These are phyloP conservation scores for Carassius gibelio DNA, from an alignment of 2,113 vertebrate species.

Conservation along the genomic window DNA sequence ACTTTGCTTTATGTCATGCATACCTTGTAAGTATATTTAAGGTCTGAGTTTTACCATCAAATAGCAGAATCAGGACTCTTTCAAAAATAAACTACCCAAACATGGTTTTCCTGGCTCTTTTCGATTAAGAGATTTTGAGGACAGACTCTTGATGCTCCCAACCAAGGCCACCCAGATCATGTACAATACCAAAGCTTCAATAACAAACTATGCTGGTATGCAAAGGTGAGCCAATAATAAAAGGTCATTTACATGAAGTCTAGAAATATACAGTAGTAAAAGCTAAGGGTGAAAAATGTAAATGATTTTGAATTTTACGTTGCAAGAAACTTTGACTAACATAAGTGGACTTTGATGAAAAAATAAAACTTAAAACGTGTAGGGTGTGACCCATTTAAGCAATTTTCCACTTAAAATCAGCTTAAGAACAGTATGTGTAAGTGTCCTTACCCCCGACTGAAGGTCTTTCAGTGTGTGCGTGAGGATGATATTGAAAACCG, in stretches of 20 bases:
- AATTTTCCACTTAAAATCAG: constrained; percentile 6
- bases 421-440: constrained; percentile 5
- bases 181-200: not conserved
- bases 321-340: not conserved
- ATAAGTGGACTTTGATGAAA: not conserved
- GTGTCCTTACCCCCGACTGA: constrained; percentile 85
- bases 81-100: not conserved
- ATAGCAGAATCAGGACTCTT: not conserved
- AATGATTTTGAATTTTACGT: not conserved
- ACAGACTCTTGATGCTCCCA: not conserved
- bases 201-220: not conserved
- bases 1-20: not conserved
- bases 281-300: not conserved
- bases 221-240: not conserved
- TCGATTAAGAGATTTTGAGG: not conserved
- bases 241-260: not conserved
- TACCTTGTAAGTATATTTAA: not conserved
- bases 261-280: not conserved
- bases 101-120: not conserved
- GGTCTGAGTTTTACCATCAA: not conserved
- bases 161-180: not conserved
- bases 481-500: constrained; percentile 97
- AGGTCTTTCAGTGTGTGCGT: constrained; percentile 91
- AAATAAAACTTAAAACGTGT: not conserved
- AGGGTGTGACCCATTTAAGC: not conserved